Base-by-base conservation (phyloP, 2,888 invertebrate genomes). In the Julus scanicus region DNA sequence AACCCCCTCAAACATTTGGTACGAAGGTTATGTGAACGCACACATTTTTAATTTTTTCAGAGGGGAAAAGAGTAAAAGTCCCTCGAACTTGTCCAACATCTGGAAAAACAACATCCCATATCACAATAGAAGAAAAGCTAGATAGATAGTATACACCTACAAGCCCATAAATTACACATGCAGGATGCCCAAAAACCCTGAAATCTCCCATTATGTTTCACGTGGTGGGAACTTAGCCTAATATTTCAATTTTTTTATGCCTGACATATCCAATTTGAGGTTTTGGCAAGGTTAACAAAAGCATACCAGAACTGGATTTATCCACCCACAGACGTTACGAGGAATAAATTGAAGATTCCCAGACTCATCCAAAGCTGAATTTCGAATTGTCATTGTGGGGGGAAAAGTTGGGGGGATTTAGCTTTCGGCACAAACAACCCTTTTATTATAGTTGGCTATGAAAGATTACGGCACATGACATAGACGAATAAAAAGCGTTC, bases 271-370 rank as follows among this genome's bases (percentile, higher is more conserved):
- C 71, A 29, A 71, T 29, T 71, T 71, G 29, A 29, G 71, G 53
- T 71, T 71, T 71, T 71, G 71, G 71, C 71, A 71, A 71, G 71
- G 71, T 71, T 71, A 29, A 71, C 71, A 71, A 71, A 71, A 71
- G 71, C 71, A 71, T 29, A 11, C n/a, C 29, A 11, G 71, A 8
- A 71, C 29, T 8, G 11, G 8, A 71, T 71, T 29, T n/a, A 29
- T 71, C 8, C 29, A 71, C 71, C 29, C 71, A 29, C 71, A 71
- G 29, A 4, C 8, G 63, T 29, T 8, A 20, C n/a, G 63, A 71
- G 29, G 29, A 71, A 71, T 71, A 71, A 71, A 71, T 71, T 71
- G 71, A 71, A 71, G 71, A 29, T 71, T 71, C 29, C 29, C 71
- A 71, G 71, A 71, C 29, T 29, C 29, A 29, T 29, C 15, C 37